Percentiles rank a stretch among this genome's conserved stretches.
Evolutionary conservation across 1,140 invertebrate genomes (phyloP).

Genomic region (Paramacrobiotus metropolitanus): DNA sequence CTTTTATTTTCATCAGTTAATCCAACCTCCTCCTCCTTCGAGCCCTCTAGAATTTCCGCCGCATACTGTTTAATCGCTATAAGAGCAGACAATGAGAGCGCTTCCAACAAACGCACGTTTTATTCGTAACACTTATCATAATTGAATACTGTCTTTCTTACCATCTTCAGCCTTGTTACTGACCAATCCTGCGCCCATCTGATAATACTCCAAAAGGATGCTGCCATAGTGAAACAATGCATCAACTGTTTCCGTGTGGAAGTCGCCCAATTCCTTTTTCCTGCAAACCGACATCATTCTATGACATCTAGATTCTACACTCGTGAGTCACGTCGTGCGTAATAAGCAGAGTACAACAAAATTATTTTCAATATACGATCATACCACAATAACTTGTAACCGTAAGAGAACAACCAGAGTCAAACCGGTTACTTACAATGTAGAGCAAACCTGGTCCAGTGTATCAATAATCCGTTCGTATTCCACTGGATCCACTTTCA

Average conservation of each 20-base stretch:
- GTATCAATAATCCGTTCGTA: not conserved
- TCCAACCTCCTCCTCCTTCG: not conserved
- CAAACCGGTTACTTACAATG: not conserved
- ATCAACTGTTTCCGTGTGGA: not conserved
- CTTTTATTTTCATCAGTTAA: not conserved
- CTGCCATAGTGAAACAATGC: not conserved
- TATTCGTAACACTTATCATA: not conserved
- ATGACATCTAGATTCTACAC: not conserved
- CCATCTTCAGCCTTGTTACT: not conserved
- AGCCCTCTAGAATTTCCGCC: not conserved
- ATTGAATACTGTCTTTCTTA: too few relatives aligned
- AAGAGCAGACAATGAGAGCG: not conserved
- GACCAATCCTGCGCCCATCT: not conserved
- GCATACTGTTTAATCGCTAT: not conserved
- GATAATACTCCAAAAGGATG: not conserved
- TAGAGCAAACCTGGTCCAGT: not conserved
- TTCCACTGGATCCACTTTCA: not conserved
- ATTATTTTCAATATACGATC: too few relatives aligned
- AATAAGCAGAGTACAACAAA: too few relatives aligned
- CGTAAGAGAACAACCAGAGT: too few relatives aligned
- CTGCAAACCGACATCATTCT: not conserved
- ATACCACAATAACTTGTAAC: too few relatives aligned
- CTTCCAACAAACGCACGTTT: not conserved
- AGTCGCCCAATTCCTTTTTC: not conserved
- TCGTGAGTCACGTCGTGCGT: not conserved